phyloP scores from a whole-genome alignment of 1,140 invertebrate species.

The Formica exsecta region DNA sequence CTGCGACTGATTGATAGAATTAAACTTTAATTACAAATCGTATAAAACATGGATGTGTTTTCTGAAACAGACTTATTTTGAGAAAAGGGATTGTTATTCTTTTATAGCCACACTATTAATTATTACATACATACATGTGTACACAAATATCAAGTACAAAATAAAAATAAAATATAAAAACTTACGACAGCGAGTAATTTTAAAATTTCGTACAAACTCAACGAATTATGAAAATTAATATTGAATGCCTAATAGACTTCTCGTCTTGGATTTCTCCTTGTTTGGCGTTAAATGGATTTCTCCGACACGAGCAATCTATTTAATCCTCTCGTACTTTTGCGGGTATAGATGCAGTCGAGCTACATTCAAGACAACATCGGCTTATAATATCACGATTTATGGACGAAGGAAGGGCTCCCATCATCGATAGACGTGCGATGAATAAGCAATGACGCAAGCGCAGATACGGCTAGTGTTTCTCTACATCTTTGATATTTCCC shows the following conservation, averaged over 20 bases:
- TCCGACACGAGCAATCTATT: slow-evolving; percentile 25
- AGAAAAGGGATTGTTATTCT: neutral
- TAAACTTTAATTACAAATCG: neutral
- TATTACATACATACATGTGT: neutral
- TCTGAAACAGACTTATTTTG: neutral
- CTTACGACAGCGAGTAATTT: neutral
- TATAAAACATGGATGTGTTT: neutral
- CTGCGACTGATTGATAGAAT: neutral
- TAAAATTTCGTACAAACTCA: slow-evolving; percentile 8
- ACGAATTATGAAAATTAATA: slow-evolving; percentile 32
- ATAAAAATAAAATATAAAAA: neutral
- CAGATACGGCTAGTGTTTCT: slow-evolving; percentile 20
- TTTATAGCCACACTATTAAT: neutral
- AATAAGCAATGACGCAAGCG: slow-evolving; percentile 52
- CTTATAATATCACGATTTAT: slow-evolving; percentile 64
- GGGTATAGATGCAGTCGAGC: neutral
- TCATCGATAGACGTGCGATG: slow-evolving; percentile 60
- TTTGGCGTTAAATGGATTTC: slow-evolving; percentile 48
- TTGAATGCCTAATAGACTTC: neutral
- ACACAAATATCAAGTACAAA: neutral
- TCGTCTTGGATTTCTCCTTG: slow-evolving; percentile 36
- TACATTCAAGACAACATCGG: slow-evolving; percentile 48
- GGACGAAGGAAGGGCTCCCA: slow-evolving; percentile 38
- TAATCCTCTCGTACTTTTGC: slow-evolving; percentile 50
- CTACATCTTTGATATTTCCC: slow-evolving; percentile 55